phyloP scores from a whole-genome alignment of 2,113 vertebrate species.

The Bos taurus region DNA sequence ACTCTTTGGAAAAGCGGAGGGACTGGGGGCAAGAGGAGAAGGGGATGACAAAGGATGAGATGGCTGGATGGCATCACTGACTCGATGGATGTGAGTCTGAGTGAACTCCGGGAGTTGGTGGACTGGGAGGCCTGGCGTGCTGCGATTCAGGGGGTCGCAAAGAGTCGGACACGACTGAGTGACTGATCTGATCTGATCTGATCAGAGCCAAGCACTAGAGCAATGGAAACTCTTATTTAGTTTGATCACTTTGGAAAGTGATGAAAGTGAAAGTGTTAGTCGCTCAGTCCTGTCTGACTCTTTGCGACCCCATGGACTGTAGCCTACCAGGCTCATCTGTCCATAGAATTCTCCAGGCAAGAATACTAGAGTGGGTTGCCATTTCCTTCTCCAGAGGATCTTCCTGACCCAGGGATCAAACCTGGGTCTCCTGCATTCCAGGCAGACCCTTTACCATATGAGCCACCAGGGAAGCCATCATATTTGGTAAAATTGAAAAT shows the following conservation, averaged over 20 bases:
- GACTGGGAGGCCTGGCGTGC: too few relatives aligned
- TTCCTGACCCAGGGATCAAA: neutral
- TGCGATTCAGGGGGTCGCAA: too few relatives aligned
- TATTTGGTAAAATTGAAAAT: neutral
- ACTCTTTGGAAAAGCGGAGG: too few relatives aligned
- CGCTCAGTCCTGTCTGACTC: fast-evolving
- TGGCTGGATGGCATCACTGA: too few relatives aligned
- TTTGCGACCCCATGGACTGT: fast-evolving
- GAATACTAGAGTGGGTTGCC: neutral
- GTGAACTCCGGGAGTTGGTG: too few relatives aligned
- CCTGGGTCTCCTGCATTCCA: fast-evolving
- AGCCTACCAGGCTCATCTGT: neutral
- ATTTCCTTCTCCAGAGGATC: neutral
- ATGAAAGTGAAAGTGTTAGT: neutral
- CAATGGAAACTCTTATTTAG: neutral
- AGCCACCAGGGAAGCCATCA: neutral
- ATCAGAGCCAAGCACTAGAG: neutral
- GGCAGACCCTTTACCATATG: neutral
- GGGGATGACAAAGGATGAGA: too few relatives aligned
- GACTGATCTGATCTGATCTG: too few relatives aligned
- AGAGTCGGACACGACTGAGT: too few relatives aligned
- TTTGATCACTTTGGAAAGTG: neutral
- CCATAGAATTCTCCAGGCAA: neutral
- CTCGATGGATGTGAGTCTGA: too few relatives aligned
- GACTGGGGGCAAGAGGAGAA: too few relatives aligned